phyloP scores from a whole-genome alignment of 1,140 invertebrate genomes.

The Ganaspis sp. region DNA sequence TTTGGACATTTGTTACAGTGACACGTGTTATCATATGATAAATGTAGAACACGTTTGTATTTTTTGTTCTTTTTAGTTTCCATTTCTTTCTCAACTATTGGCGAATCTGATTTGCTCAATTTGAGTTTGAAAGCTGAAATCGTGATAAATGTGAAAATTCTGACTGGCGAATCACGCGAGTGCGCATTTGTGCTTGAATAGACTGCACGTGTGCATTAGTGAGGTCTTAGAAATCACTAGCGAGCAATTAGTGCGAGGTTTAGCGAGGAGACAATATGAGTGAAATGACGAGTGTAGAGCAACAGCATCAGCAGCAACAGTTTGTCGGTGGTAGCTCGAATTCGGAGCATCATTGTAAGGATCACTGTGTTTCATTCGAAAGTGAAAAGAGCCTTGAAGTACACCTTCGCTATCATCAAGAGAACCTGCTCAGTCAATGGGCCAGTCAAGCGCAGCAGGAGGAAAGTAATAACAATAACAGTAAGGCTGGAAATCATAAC shows the following conservation, averaged over 20 bases:
- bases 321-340: slow-evolving; percentile 65
- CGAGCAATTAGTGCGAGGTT: slow-evolving; percentile 19
- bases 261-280: slow-evolving; percentile 65
- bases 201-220: neutral
- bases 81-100: slow-evolving; percentile 37
- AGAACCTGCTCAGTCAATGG: slow-evolving; percentile 86
- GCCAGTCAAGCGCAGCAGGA: slow-evolving; percentile 77
- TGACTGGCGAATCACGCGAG: slow-evolving; percentile 36
- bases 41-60: slow-evolving; percentile 67
- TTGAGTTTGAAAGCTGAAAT: neutral
- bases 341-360: slow-evolving; percentile 81
- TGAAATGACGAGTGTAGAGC: slow-evolving; percentile 69
- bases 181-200: slow-evolving; percentile 6
- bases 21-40: slow-evolving; percentile 63
- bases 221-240: slow-evolving; percentile 28
- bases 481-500: slow-evolving; percentile 75
- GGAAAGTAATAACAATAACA: slow-evolving; percentile 82
- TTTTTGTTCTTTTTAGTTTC: slow-evolving; percentile 60
- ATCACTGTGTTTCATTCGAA: slow-evolving; percentile 85
- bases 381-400: slow-evolving; percentile 85
- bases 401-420: slow-evolving; percentile 87
- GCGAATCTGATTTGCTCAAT: slow-evolving; percentile 16
- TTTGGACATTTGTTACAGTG: slow-evolving; percentile 45
- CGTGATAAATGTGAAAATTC: slow-evolving; percentile 22
- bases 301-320: slow-evolving; percentile 54